Conservation (phyloP, 2,113 vertebrate genomes). For the Chloropsis hardwickii region DNA sequence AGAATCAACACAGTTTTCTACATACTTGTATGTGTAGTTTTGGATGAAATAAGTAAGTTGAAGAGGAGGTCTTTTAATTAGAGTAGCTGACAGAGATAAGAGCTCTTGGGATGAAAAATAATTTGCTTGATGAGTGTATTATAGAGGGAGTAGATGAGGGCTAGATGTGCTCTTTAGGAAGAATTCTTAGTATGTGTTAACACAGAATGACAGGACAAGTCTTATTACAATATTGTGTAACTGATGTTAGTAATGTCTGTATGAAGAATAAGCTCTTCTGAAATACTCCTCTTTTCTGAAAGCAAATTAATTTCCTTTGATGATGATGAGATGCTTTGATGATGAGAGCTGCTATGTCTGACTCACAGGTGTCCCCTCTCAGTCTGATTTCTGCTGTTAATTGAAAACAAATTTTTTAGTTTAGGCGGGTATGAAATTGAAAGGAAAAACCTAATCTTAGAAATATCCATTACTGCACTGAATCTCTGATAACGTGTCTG, state of each 20-base stretch:
- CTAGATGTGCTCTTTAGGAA: not conserved
- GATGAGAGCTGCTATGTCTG: not conserved
- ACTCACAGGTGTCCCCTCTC: not conserved
- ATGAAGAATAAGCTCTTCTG: not conserved
- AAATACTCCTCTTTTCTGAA: constrained; percentile 38
- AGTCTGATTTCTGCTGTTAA: constrained; percentile 1
- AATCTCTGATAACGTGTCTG: not conserved
- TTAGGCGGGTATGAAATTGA: constrained; percentile 43
- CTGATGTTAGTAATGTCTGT: not conserved
- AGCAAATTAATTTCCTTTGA: constrained; percentile 8
- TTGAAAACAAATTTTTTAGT: constrained; percentile 43
- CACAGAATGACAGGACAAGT: not conserved
- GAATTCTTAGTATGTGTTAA: not conserved
- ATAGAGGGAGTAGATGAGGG: not conserved
- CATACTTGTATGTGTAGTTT: not conserved
- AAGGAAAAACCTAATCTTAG: constrained; percentile 49
- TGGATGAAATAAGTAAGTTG: not conserved
- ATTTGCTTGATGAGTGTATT: not conserved
- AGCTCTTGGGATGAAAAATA: not conserved
- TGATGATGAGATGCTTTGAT: not conserved
- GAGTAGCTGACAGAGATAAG: not conserved
- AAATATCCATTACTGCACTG: not conserved
- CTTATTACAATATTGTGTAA: not conserved
- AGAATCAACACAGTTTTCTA: not conserved
- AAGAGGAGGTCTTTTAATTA: not conserved